Base-by-base conservation (phyloP, 2,888 invertebrate genomes). In the Melolontha melolontha region DNA sequence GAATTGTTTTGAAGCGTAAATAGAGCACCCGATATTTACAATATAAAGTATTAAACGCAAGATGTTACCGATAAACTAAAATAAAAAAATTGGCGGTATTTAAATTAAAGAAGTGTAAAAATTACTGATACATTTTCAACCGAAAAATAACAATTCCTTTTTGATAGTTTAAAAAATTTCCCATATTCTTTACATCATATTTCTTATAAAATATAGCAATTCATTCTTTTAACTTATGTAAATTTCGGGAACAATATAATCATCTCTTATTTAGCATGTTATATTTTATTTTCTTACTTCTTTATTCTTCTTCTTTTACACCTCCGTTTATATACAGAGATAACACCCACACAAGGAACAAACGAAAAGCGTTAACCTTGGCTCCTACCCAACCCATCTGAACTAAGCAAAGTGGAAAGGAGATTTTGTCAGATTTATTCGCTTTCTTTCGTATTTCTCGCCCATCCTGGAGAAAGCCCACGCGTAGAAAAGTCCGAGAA, bases 371-470 rank as follows among this genome's bases (percentile, higher is more conserved):
- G 10, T 34, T 34, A 6, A 34, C 34, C 10, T 34, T 34, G 34
- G 6, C 34, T 34, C 8, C 34, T 34, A 1, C 34, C 34, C 34
- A 34, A 10, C 34, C 34, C 10, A 8, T 34, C 10, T 6, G 34
- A 34, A 34, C 10, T 34, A 11, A 12, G 17, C 42, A 27, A 8
- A 57, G 42, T 14, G 27, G 42, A 22, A 57, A 42, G 41, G 57
- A 41, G 57, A 57, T 57, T 57, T 57, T 14, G 59, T 29, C 47
- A 62, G 59, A 62, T 62, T 62, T 62, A 62, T 47, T 62, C 47
- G 59, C 16, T 29, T 47, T 39, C 59, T 14, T 14, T 10, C 34
- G 16, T 54, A 34, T 14, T 39, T 11, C 39, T 39, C 39, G 1
- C 12, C 34, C 41, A 16, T 44, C 12, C 14, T 7, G 8, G 6